Evolutionary conservation across 2,113 vertebrate species (phyloP).

Genomic region (Trinectes maculatus): DNA sequence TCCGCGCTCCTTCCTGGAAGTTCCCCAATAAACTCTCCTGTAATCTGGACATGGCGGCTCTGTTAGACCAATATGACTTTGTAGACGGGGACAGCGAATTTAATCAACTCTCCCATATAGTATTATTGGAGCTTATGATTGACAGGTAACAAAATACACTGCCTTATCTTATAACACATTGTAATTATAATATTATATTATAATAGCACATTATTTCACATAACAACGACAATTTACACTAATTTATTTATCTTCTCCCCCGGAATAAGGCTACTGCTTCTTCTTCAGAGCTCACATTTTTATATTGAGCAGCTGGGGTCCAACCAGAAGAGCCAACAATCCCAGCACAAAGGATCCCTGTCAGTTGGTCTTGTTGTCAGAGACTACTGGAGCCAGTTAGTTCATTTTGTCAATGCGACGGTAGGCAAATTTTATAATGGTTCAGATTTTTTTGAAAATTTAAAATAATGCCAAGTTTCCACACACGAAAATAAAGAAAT

Average conservation of each 20-base stretch:
- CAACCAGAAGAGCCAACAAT: slow-evolving; percentile 23
- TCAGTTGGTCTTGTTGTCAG: slow-evolving; percentile 88
- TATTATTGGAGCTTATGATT: slow-evolving; percentile 90
- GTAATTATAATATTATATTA: background rate
- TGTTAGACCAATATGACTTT: slow-evolving; percentile 88
- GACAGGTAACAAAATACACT: slow-evolving; percentile 86
- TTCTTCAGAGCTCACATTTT: slow-evolving; percentile 89
- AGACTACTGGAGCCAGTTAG: slow-evolving; percentile 87
- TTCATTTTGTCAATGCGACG: slow-evolving; percentile 75
- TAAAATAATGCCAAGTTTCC: background rate
- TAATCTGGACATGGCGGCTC: slow-evolving; percentile 85
- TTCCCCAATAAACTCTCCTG: slow-evolving; percentile 90
- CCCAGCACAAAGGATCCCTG: slow-evolving; percentile 70
- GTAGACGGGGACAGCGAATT: slow-evolving; percentile 83
- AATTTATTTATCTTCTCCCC: slow-evolving; percentile 8
- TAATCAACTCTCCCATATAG: slow-evolving; percentile 88
- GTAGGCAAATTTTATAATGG: slow-evolving; percentile 29
- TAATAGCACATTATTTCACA: no score
- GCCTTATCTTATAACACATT: background rate
- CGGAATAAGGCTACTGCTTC: slow-evolving; percentile 85
- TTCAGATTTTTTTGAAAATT: background rate
- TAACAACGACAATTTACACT: no score
- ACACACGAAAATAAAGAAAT: no score
- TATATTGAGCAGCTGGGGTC: slow-evolving; percentile 78
- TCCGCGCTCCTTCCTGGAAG: slow-evolving; percentile 90